These are phyloP conservation scores for Metaphire vulgaris DNA, from an alignment of 1,140 invertebrate genomes.

Conservation along the genomic window DNA sequence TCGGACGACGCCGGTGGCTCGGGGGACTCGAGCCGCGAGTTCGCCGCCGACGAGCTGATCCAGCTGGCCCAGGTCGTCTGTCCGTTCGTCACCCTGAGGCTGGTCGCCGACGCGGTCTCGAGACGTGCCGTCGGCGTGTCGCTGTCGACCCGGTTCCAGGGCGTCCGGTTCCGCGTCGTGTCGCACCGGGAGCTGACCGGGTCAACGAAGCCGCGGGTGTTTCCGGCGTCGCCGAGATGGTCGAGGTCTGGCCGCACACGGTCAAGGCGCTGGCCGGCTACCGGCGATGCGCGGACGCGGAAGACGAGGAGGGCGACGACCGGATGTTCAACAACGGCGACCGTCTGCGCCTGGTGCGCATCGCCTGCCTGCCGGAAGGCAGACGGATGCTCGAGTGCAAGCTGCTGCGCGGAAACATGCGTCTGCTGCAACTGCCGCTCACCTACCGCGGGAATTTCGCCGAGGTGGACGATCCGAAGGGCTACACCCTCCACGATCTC, in stretches of 20 bases:
- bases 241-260: neutral
- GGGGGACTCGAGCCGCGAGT: neutral
- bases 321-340: neutral
- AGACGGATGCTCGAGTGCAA: neutral
- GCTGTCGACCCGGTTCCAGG: neutral
- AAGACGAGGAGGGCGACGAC: too few relatives aligned
- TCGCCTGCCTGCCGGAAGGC: neutral
- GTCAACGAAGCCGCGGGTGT: neutral
- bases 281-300: too few relatives aligned
- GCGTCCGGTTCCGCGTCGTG: neutral
- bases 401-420: neutral
- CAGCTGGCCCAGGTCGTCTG: neutral
- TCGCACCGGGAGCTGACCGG: neutral
- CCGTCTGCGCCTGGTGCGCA: neutral
- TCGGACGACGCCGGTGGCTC: too few relatives aligned
- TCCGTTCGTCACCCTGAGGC: neutral
- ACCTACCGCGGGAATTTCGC: neutral
- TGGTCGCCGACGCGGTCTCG: neutral
- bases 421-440: neutral
- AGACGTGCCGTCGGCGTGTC: neutral
- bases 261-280: neutral
- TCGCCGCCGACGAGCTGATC: neutral
- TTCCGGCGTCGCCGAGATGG: neutral
- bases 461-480: neutral
- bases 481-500: neutral